Conservation (phyloP, 2,888 invertebrate genomes). For the Drosophila algonquin region DNA sequence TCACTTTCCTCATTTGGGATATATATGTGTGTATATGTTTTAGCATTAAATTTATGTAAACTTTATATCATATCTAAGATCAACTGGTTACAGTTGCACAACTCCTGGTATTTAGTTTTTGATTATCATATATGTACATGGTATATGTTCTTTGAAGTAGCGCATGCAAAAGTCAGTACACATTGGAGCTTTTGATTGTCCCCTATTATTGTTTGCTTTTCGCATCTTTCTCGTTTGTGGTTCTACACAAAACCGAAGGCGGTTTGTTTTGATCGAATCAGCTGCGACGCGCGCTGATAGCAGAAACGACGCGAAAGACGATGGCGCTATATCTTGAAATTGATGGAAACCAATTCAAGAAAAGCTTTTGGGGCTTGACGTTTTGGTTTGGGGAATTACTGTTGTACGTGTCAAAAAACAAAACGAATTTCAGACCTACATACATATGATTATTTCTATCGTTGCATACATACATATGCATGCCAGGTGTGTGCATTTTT, state of each 20-base stretch:
- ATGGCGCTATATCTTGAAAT: constrained; percentile 27
- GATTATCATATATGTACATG: neutral
- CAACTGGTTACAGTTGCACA: neutral
- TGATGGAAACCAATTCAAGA: constrained; percentile 7
- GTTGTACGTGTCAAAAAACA: constrained; percentile 13
- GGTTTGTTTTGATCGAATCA: constrained; percentile 46
- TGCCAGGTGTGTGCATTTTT: neutral
- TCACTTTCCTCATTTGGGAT: neutral
- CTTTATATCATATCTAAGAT: neutral
- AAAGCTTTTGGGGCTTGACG: constrained; percentile 22
- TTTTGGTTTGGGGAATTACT: constrained; percentile 12
- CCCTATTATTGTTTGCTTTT: constrained; percentile 54
- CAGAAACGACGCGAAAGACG: constrained; percentile 5
- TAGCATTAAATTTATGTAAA: neutral
- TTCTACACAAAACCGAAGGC: constrained; percentile 58
- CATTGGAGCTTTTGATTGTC: constrained; percentile 12
- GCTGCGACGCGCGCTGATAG: constrained; percentile 26
- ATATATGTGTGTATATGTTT: too few species aligned
- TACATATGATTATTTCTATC: constrained; percentile 3
- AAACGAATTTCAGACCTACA: neutral
- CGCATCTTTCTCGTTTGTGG: constrained; percentile 58
- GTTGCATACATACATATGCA: neutral
- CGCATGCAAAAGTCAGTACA: constrained; percentile 21
- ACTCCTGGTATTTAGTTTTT: neutral
- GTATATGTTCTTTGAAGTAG: neutral